phyloP scores from a whole-genome alignment of 2,797 vertebrate species.

The Prionace glauca region DNA sequence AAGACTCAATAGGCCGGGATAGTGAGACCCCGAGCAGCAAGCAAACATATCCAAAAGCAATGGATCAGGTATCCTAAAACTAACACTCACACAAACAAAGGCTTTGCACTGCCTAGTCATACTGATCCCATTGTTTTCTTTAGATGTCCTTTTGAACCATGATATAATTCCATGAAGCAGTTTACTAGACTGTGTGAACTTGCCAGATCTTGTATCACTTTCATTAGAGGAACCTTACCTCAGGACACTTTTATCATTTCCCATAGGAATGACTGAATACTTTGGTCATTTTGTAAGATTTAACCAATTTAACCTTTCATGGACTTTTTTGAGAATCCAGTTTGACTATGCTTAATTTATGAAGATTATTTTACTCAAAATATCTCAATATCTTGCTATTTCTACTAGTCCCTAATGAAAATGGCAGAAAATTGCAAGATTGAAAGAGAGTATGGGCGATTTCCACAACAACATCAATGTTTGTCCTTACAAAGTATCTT shows the following conservation, averaged over 20 bases:
- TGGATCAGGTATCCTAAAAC: constrained; percentile 38
- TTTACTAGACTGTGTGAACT: constrained; percentile 37
- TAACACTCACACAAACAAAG: constrained; percentile 42
- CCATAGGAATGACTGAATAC: neutral
- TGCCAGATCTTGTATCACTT: constrained; percentile 40
- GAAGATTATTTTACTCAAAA: neutral
- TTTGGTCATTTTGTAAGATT: neutral
- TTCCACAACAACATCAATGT: neutral
- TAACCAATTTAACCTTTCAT: neutral
- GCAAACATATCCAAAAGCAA: constrained; percentile 28
- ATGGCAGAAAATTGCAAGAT: neutral
- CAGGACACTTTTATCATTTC: neutral
- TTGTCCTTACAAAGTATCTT: neutral
- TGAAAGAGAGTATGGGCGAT: neutral
- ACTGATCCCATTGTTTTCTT: constrained; percentile 32
- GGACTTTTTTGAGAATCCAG: neutral
- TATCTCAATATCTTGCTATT: neutral
- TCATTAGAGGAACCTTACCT: constrained; percentile 33
- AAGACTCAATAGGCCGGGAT: constrained; percentile 33
- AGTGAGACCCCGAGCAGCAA: constrained; percentile 20
- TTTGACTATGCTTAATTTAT: neutral
- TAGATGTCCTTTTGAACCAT: constrained; percentile 39
- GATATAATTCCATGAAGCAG: constrained; percentile 37
- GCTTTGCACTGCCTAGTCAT: constrained; percentile 25
- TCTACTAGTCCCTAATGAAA: neutral